A percentile compares a stretch with the other conserved stretches of the same genome.
These are phyloP conservation scores for Philereme vetulata DNA, from an alignment of 2,888 invertebrate genomes.

Conservation along the genomic window DNA sequence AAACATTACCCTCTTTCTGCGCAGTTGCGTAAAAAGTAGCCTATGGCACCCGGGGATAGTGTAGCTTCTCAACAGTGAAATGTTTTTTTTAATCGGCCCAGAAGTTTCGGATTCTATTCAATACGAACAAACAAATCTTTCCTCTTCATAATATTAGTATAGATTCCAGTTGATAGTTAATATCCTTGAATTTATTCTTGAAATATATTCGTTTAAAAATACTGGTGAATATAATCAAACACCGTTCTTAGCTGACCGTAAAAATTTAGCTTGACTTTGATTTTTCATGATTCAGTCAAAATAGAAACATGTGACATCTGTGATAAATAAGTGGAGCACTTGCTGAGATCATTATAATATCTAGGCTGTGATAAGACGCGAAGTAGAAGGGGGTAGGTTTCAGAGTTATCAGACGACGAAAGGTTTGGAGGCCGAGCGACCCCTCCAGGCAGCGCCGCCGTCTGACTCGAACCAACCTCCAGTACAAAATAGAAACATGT, in stretches of 20 bases:
- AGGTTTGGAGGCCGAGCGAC: conserved; percentile 47
- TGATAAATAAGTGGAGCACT: conserved; percentile 51
- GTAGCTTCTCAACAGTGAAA: too few relatives aligned
- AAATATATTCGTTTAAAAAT: not conserved
- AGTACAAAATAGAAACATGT: conserved; percentile 65
- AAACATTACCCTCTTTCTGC: too few relatives aligned
- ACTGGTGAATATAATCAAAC: not conserved
- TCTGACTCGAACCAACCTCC: conserved; percentile 48
- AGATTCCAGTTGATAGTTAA: too few relatives aligned
- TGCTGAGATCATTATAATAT: conserved; percentile 41
- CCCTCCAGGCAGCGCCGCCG: conserved; percentile 49
- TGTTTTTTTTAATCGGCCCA: too few relatives aligned
- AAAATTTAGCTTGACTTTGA: conserved; percentile 10
- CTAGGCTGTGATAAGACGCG: conserved; percentile 44
- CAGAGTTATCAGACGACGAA: conserved; percentile 63
- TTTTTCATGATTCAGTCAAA: conserved; percentile 30
- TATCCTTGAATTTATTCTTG: too few relatives aligned
- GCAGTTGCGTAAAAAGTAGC: too few relatives aligned
- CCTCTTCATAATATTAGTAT: too few relatives aligned
- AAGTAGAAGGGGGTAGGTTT: conserved; percentile 61
- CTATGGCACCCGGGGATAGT: too few relatives aligned
- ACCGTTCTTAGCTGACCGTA: not conserved
- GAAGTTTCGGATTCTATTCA: too few relatives aligned
- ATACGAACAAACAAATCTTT: too few relatives aligned
- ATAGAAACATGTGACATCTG: conserved; percentile 35